phyloP scores from a whole-genome alignment of 2,888 invertebrate species.

The Microctonus brassicae region DNA sequence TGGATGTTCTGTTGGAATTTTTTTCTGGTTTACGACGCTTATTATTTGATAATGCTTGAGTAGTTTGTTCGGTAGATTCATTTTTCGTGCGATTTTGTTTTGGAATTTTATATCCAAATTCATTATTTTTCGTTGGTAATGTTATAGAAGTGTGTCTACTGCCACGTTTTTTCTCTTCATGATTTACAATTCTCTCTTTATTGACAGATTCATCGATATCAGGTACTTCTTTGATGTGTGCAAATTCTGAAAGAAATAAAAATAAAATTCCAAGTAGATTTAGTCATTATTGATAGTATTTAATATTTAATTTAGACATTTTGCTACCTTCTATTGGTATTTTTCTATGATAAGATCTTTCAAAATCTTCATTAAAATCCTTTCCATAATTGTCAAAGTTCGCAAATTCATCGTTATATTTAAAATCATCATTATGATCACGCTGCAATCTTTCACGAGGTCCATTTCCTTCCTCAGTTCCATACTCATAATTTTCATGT shows the following conservation, averaged over 20 bases:
- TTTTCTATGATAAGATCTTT: conserved; percentile 51
- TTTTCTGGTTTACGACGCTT: not conserved
- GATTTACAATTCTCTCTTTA: not conserved
- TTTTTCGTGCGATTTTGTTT: not conserved
- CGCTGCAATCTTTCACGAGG: conserved; percentile 48
- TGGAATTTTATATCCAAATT: conserved; percentile 8
- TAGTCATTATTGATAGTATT: not conserved
- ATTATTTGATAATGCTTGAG: not conserved
- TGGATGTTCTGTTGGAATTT: not conserved
- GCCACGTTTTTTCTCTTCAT: not conserved
- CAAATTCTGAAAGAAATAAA: conserved; percentile 49
- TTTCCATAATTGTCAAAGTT: conserved; percentile 46
- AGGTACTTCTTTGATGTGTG: conserved; percentile 50
- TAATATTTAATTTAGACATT: not conserved
- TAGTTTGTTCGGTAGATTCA: not conserved
- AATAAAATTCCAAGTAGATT: conserved; percentile 11
- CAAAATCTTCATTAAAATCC: conserved; percentile 56
- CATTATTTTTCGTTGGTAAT: not conserved
- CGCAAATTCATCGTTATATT: conserved; percentile 31
- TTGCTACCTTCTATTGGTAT: conserved; percentile 51
- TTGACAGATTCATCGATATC: conserved; percentile 47
- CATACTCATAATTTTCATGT: conserved; percentile 46
- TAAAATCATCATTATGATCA: conserved; percentile 43
- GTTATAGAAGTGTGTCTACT: not conserved
- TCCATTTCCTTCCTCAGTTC: conserved; percentile 49